Base-by-base conservation (phyloP, 2,888 invertebrate species). In the Hyles lineata region DNA sequence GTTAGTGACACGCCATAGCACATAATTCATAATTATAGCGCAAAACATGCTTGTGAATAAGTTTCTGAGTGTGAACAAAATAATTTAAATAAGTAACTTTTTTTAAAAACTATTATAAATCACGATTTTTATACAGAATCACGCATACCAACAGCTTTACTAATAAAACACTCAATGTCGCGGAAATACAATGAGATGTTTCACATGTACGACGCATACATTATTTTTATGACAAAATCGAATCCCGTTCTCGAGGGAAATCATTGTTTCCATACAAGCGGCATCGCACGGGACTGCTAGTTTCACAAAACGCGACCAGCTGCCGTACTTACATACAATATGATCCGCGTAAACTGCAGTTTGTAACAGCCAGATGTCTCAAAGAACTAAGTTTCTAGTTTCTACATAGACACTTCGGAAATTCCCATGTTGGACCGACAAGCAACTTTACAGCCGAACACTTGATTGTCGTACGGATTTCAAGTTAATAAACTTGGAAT, bases 361-460 rank as follows among this genome's bases (percentile, higher is more conserved):
- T 73, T 70, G 71, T 67, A 61, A 9, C 69, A 70, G 52, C 72
- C 74, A 76, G 77, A 77, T 77, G 75, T 76, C 75, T 63, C 32
- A 74, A 74, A 79, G 76, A 74, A 77, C 74, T 70, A 73, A 74
- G 78, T 74, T 60, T 29, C 55, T 77, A 70, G 67, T 50, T 67
- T 67, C 71, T 23, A 79, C 80, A 77, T 76, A 76, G 74, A 72
- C 69, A 71, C 76, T 75, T 77, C 71, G 72, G 76, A 80, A 75
- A 80, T 78, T 77, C 75, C 71, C 75, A 72, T 77, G 77, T 75
- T 73, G 74, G 78, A 35, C 43, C 72, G 72, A 76, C 76, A 73
- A 75, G 71, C 74, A 77, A 78, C 81, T 83, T 85, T 80, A 74
- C 76, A 72, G 75, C 71, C 71, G 72, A 60, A 73, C 73, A 73